Base-by-base conservation (phyloP, 2,797 vertebrate genomes). In the Gymnothorax javanicus region DNA sequence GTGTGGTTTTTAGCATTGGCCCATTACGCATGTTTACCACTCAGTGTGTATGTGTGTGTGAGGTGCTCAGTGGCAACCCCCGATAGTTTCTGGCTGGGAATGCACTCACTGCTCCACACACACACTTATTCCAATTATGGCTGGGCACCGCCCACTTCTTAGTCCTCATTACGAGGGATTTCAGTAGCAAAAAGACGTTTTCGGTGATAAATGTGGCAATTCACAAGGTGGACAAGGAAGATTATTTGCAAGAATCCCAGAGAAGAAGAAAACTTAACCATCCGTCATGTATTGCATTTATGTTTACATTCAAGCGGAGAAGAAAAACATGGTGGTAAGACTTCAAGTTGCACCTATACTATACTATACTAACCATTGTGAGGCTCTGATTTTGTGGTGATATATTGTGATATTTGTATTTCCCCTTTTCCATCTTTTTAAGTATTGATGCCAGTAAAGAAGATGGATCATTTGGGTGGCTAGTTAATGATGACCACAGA, bases 391-490 rank as follows among this genome's bases (percentile, higher is more conserved):
- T 83, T 79, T n/a, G 79, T 85, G 15, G 69, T 23, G n/a, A 85
- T 87, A 86, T 15, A 52, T 73, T 73, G 17, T 87, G 8, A 58
- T 67, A 23, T 57, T 71, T 83, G n/a, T 58, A 7, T 85, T 64
- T 64, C 62, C 62, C 20, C 12, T 85, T 17, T 77, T 86, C 62
- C 33, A 71, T 86, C 13, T 84, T 85, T 89, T 86, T 71, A 88
- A 89, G 89, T 59, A 91, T 91, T 86, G 91, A 90, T 89, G 89
- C 87, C 15, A n/a, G n/a, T n/a, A n/a, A n/a, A n/a, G n/a, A n/a
- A n/a, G n/a, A n/a, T n/a, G n/a, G n/a, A n/a, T n/a, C 57, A 58
- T 58, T 58, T 58, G 57, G 57, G 57, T 12, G 81, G 81, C 81
- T 83, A 27, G n/a, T 83, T 58, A 83, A 83, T 59, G 81, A 83